phyloP scores from a whole-genome alignment of 2,797 vertebrate genomes.

The Hoplostethus mediterraneus region DNA sequence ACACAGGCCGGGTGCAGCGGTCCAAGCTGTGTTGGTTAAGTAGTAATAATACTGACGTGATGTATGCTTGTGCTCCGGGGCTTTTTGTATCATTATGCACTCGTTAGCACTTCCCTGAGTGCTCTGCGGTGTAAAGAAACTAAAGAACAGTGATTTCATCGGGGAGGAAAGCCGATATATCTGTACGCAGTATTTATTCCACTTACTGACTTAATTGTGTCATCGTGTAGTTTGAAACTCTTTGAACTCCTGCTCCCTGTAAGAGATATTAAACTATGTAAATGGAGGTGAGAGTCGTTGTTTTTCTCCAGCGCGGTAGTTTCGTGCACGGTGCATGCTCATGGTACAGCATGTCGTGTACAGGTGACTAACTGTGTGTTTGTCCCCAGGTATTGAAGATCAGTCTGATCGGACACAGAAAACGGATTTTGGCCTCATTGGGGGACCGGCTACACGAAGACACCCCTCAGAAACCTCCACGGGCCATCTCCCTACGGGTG shows the following conservation, averaged over 20 bases:
- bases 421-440: conserved; percentile 95
- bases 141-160: conserved; percentile 10
- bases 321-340: not conserved
- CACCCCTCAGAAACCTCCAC: conserved; percentile 96
- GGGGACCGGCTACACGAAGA: conserved; percentile 97
- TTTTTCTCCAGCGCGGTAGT: conserved; percentile 2
- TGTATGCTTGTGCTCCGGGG: conserved; percentile 44
- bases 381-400: conserved; percentile 94
- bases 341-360: not conserved
- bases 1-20: not conserved
- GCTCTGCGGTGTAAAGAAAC: conserved; percentile 9
- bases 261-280: conserved; percentile 53
- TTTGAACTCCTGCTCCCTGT: conserved; percentile 33
- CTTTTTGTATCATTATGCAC: conserved; percentile 52
- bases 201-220: conserved; percentile 18
- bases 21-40: conserved; percentile 30
- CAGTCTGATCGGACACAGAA: conserved; percentile 95
- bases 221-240: conserved; percentile 41
- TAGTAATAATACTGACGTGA: conserved; percentile 48
- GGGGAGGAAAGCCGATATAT: conserved; percentile 17
- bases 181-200: conserved; percentile 15
- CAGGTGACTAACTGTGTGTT: conserved; percentile 13
- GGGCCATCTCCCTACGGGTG: conserved; percentile 95
- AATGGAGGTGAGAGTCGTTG: conserved; percentile 24
- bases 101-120: conserved; percentile 47